Evolutionary conservation across 2,888 invertebrate species (phyloP), one percentile per base, ranked within the genome.

Genomic region (Charanyca ferruginea): DNA sequence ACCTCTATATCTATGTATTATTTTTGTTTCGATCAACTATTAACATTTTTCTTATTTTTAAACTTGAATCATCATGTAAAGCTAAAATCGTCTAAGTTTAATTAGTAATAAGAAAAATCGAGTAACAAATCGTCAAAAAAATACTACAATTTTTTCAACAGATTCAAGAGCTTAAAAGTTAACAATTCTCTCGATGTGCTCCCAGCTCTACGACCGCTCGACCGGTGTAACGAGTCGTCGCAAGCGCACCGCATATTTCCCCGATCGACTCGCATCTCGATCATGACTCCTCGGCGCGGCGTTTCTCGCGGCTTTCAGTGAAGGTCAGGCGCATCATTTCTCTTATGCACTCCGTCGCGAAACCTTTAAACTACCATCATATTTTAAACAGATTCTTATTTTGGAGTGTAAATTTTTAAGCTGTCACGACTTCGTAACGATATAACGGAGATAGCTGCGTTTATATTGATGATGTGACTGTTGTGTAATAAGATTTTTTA

Each of bases 241-340:
- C 76, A 73, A 77, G 81, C 85, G 58, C 68, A 63, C 69, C 53
- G 75, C 76, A 88, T 86, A 87, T 87, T 87, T 85, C 79, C 77
- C 73, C 80, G 82, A 78, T 76, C 80, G 73, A 51, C 68, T 80
- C 83, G 80, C 81, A 82, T 80, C 77, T 69, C 80, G 73, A 83
- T 69, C 77, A 80, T 78, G 68, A 65, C 66, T 79, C 44, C 73
- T 81, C 80, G 73, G 77, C 16, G 38, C 38, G 76, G 32, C 66
- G 76, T 53, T 54, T 64, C 57, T 79, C 74, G 74, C 60, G 69
- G 80, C 85, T 89, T 89, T 87, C 85, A 77, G 83, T 68, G 89
- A 91, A 92, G 92, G 91, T 91, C 88, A 87, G 47, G 71, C 69
- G 65, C 86, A 87, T 88, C 82, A 77, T 85, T 81, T 85, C 73